Evolutionary conservation across 2,797 vertebrate genomes (phyloP), one percentile per base, ranked within the genome.

Genomic region (Xenentodon cancila): DNA sequence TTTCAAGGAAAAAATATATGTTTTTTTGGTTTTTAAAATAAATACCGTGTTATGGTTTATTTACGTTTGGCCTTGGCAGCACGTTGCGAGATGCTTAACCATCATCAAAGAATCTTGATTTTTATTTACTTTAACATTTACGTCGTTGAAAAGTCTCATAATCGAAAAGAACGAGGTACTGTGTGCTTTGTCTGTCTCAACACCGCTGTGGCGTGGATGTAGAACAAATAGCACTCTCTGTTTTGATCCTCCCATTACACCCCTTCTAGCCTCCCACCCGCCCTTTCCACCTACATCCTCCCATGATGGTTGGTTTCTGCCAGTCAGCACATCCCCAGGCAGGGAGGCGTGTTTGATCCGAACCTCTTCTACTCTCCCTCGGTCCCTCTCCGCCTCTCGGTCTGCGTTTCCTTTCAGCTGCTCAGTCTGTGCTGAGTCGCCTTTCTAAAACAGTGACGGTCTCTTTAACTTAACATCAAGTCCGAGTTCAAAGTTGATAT

Each of bases 251-350:
- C 71, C 84, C 68, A 46, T 25, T 56, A 65, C 19, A 46, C 45
- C 55, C 49, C 25, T 34, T 44, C 54, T 53, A 52, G 46, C 52
- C 58, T 66, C 45, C 30, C 55, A 46, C 42, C 54, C 19, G 4
- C n/a, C 43, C 50, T 46, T 53, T 54, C 77, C 71, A 53, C 73
- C 53, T 44, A 67, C 59, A 77, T 74, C 73, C 68, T 82, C 77
- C 80, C 82, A 69, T 12, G 60, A 67, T 66, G 62, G 75, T 77
- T 20, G 45, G 52, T 84, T 92, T 89, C 76, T 85, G 86, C 84
- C 87, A 89, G 91, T 92, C 90, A 91, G 89, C 88, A 88, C 78
- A 86, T 87, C 86, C 79, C 70, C 16, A 6, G 68, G 66, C 40
- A 9, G 69, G 70, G 62, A 47, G 62, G 40, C 57, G 42, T 55